Evolutionary conservation across 2,797 vertebrate genomes (phyloP), one percentile per base, ranked within the genome.

Genomic region (Myripristis murdjan): DNA sequence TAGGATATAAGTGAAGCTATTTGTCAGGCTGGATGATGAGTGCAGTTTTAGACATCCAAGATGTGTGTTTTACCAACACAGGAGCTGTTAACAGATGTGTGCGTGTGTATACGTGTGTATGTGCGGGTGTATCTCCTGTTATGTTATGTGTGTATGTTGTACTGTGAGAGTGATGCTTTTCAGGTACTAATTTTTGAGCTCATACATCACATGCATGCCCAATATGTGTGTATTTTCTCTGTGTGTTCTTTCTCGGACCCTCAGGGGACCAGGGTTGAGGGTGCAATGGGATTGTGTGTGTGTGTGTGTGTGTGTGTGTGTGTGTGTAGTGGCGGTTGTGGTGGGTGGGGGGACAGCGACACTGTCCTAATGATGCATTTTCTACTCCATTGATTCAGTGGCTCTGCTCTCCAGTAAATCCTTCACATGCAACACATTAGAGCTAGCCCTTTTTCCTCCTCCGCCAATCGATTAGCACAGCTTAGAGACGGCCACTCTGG

Each of bases 391-490:
- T 94, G 93, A 94, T 94, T 94, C 90, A 79, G 87, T 84, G 81
- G 86, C 90, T 93, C 78, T 89, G 86, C 90, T 93, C 90, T 91
- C 87, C 91, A 89, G 91, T 94, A 94, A 95, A 94, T 95, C 93
- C 91, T 91, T 93, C 94, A 93, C 92, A 93, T 91, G 91, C 93
- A 93, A 93, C 92, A 93, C 94, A 94, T 94, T 94, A 93, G 91
- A 93, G 92, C 84, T 35, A 75, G 86, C 80, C 83, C 87, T 90
- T 93, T 92, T 94, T 91, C 88, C 91, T 93, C 88, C 82, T 89
- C 89, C 57, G 47, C 89, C 91, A 86, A 93, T 95, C 91, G 92
- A 95, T 94, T 93, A 91, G 86, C 84, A 90, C 87, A 91, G 89
- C 89, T 88, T 90, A 91, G 87, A 90, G 90, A 85, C 77, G 70